phyloP scores from a whole-genome alignment of 2,888 invertebrate genomes.

The Empis livida region DNA sequence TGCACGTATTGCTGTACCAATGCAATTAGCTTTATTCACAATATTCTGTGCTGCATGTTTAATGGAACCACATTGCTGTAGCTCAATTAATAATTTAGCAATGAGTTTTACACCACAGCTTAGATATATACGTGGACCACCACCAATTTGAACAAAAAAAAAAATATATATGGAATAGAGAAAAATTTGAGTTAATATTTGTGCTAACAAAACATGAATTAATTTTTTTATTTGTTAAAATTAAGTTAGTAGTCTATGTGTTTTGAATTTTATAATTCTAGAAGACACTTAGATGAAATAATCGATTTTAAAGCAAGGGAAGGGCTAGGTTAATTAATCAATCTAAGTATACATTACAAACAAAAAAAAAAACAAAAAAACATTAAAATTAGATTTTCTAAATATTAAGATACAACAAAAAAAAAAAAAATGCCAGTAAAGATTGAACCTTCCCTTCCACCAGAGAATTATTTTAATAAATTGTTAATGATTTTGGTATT shows the following conservation, averaged over 20 bases:
- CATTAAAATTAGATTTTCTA: too few species aligned
- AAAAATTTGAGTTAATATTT: constrained; percentile 16
- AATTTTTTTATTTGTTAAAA: constrained; percentile 10
- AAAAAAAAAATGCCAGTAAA: too few species aligned
- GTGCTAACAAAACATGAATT: constrained; percentile 11
- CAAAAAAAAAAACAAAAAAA: too few species aligned
- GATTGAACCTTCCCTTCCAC: too few species aligned
- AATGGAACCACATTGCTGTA: constrained; percentile 62
- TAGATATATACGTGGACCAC: constrained; percentile 61
- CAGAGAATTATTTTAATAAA: too few species aligned
- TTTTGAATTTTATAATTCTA: not conserved
- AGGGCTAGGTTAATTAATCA: too few species aligned
- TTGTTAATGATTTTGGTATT: too few species aligned
- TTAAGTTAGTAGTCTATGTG: constrained; percentile 6
- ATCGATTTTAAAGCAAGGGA: too few species aligned
- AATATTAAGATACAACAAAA: too few species aligned
- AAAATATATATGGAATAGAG: constrained; percentile 10
- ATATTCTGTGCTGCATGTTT: constrained; percentile 57
- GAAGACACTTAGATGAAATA: too few species aligned
- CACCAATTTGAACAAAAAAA: constrained; percentile 47
- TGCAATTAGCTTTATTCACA: constrained; percentile 55
- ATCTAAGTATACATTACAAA: too few species aligned
- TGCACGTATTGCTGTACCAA: constrained; percentile 53
- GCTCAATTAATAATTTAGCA: constrained; percentile 57
- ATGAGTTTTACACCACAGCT: constrained; percentile 60